A percentile compares a stretch with the other conserved stretches of the same genome.
phyloP scores from a whole-genome alignment of 1,140 invertebrate species.

The Arion vulgaris region DNA sequence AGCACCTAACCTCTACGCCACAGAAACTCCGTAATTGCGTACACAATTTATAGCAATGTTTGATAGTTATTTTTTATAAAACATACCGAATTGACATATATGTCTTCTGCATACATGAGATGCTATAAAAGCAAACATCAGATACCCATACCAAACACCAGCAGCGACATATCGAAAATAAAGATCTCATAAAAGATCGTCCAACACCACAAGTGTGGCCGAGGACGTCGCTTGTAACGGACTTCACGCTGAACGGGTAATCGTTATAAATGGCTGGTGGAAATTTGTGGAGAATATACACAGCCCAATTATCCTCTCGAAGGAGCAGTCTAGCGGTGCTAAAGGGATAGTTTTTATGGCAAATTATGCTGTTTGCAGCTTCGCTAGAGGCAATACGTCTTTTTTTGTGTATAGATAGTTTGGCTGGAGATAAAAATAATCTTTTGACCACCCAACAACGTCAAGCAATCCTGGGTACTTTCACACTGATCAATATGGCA shows the following conservation, averaged over 20 bases:
- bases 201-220: not conserved
- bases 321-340: not conserved
- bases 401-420: not conserved
- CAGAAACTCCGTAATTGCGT: no score
- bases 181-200: not conserved
- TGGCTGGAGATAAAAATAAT: not conserved
- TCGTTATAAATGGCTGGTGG: conserved; percentile 18
- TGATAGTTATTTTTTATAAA: no score
- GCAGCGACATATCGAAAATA: not conserved
- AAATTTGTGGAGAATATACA: conserved; percentile 16
- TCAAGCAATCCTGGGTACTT: no score
- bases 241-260: not conserved
- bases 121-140: no score
- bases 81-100: no score
- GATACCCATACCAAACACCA: not conserved
- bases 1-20: no score
- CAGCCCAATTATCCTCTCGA: not conserved
- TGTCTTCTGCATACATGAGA: no score
- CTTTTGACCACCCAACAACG: no score
- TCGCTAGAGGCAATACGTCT: not conserved
- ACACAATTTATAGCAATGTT: no score
- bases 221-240: not conserved
- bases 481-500: no score
- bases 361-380: not conserved
- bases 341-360: conserved; percentile 7